Evolutionary conservation across 2,888 invertebrate genomes (phyloP), one percentile per base, ranked within the genome.

Genomic region (Crossocerus cetratus): DNA sequence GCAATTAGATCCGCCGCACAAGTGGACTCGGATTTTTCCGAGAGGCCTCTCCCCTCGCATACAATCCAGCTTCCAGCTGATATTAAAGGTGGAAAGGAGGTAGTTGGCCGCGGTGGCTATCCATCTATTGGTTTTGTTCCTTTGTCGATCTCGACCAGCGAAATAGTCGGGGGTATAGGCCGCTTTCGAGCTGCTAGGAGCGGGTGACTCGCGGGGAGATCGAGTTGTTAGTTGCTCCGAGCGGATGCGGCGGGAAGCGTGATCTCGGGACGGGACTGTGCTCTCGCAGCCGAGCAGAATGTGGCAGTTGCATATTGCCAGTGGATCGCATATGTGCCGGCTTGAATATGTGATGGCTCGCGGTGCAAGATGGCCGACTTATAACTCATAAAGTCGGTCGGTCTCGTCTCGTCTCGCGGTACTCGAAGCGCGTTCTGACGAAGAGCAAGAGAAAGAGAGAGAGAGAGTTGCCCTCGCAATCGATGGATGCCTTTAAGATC

Each of bases 381-480:
- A 87, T 88, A 89, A 89, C 86, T 89, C 89, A 87, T 89, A 89
- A 89, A 89, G 86, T 88, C 83, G 83, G 82, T 83, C 83, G 85
- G 84, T 73, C 80, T 69, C n/a, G 49, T 49, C 32, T 32, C 32
- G 32, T 32, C 32, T 32, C 72, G 76, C 60, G n/a, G 49, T 58
- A 65, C 59, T 59, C 68, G 59, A 68, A 73, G 64, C 49, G 49
- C 49, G 16, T 2, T 2, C 49, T 16, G 49, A 16, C n/a, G 14
- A 59, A 77, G 77, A 69, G 69, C 68, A 63, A 23, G 23, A 2
- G 23, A 23, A 11, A 32, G 32, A 32, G 32, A 13, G 49, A 4
- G 59, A 77, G 77, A 69, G 69, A 72, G 63, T 66, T 69, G 78
- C 76, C 72, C 78, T 74, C 72, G 78, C 86, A 86, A 86, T 86